Evolutionary conservation across 2,797 vertebrate species (phyloP).

Genomic region (Spatula clypeata): DNA sequence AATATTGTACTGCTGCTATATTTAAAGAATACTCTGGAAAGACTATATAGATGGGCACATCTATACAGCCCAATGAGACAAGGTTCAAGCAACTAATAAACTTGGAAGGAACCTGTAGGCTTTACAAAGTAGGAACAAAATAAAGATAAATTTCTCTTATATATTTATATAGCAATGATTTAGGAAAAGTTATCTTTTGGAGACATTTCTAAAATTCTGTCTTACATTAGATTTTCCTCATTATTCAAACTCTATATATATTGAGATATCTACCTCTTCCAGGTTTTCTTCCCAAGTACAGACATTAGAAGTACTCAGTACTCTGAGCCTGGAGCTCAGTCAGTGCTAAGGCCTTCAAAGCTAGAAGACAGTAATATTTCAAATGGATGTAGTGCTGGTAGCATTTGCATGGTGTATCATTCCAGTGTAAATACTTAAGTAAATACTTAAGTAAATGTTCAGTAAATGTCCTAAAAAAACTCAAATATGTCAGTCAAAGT

Average conservation of each 20-base stretch:
- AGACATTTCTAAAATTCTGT: background rate
- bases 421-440: background rate
- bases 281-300: background rate
- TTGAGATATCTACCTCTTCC: background rate
- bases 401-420: background rate
- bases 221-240: background rate
- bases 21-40: conserved; percentile 1
- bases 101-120: background rate
- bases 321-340: background rate
- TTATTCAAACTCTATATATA: background rate
- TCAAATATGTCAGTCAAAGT: background rate
- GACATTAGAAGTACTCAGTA: background rate
- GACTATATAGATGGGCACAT: background rate
- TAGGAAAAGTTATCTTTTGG: background rate
- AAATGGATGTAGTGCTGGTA: background rate
- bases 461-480: background rate
- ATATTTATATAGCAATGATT: background rate
- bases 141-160: background rate
- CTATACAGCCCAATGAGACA: background rate
- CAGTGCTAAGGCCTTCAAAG: background rate
- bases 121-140: background rate
- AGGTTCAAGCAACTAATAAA: background rate
- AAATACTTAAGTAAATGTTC: background rate
- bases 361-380: background rate
- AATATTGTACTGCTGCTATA: background rate